Evolutionary conservation across 2,113 vertebrate species (phyloP), one percentile per base, ranked within the genome.

Genomic region (Mus pahari): DNA sequence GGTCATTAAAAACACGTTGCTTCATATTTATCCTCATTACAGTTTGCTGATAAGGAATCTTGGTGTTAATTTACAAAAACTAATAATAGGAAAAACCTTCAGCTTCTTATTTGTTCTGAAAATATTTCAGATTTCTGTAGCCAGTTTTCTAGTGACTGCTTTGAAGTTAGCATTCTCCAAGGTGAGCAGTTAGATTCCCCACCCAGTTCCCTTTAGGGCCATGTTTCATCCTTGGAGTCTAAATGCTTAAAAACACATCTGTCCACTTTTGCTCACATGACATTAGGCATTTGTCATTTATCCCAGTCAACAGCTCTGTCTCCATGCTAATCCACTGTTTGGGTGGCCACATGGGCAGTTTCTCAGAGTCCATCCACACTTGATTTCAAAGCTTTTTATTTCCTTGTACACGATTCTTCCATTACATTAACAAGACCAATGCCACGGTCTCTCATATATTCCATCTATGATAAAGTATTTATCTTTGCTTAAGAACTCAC

Each of bases 11-110:
- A 78, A 90, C 5, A 89, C 42, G 68, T 31, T 89, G 62, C 31
- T 26, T 94, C 36, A 7, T 90, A 78, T 64, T 14, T 78, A 68
- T 84, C 83, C n/a, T 94, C 50, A n/a, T 91, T 53, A 96, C 48
- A 86, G 89, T 95, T 92, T 95, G 33, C 17, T 91, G 78, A 39
- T 86, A 96, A 95, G 48, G 39, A 77, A 10, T 75, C 92, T 86
- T 58, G 31, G 81, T 68, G 7, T 64, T 53, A 89, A 86, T 78
- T 89, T 62, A 88, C 7, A 86, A 86, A 92, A 83, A 42, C 62
- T 83, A 39, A 50, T 39, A 33, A 60, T 7, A 71, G 70, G 55
- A 5, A 94, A 94, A 90, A 10, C 24, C 81, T 94, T 81, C 45
- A 48, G 16, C 55, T 96, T 90, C 48, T 71, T 31, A 86, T 89